Conservation (phyloP, 2,888 invertebrate species). For the Drosophila neonasuta region DNA sequence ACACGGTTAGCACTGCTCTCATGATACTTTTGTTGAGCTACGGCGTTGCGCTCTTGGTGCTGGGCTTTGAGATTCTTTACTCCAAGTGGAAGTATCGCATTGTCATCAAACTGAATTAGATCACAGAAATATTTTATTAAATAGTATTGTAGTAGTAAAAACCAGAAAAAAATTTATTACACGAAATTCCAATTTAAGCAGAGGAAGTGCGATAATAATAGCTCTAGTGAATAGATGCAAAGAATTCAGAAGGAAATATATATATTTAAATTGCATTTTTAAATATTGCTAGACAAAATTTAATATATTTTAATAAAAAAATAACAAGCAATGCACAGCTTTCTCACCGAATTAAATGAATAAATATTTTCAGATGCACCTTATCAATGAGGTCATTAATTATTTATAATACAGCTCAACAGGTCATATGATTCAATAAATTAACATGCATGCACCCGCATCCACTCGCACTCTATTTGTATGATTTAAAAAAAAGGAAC, state of each 20-base stretch:
- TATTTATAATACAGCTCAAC: neutral
- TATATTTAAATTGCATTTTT: too few species aligned
- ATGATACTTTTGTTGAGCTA: conserved; percentile 83
- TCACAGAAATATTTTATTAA: neutral
- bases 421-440: neutral
- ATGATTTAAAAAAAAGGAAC: neutral
- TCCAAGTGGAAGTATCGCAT: conserved; percentile 44
- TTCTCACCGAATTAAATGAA: neutral
- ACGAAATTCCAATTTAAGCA: too few species aligned
- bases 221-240: too few species aligned
- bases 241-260: too few species aligned
- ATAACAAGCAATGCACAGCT: too few species aligned
- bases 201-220: too few species aligned
- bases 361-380: neutral
- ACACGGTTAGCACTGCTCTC: conserved; percentile 85
- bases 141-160: too few species aligned
- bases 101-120: conserved; percentile 35
- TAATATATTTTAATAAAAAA: too few species aligned
- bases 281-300: too few species aligned
- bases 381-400: neutral
- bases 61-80: conserved; percentile 73
- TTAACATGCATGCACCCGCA: neutral
- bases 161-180: too few species aligned
- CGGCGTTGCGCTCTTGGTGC: conserved; percentile 75
- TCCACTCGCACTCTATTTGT: neutral